Percentiles rank a stretch among this genome's conserved stretches.
Evolutionary conservation across 1,140 invertebrate species (phyloP).

Genomic region (Parapsyche elsis): DNA sequence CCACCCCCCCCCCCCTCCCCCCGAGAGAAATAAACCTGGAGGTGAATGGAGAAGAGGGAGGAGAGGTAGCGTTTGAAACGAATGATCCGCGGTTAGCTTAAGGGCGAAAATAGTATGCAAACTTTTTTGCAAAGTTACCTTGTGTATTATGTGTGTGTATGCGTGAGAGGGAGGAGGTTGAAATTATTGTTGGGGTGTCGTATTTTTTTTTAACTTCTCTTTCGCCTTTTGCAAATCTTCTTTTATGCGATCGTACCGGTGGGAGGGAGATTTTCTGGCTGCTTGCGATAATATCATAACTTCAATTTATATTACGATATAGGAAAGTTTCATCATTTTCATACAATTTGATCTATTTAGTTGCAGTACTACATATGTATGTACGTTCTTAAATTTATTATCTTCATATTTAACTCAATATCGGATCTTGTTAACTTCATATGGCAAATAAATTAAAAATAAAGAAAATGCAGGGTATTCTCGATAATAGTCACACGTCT

Average conservation of each 20-base stretch:
- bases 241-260: conserved; percentile 41
- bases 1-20: too few relatives aligned
- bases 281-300: conserved; percentile 19
- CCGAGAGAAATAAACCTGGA: conserved; percentile 13
- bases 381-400: too few relatives aligned
- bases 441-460: too few relatives aligned
- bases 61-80: conserved; percentile 13
- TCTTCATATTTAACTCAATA: too few relatives aligned
- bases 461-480: too few relatives aligned
- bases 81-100: conserved; percentile 53
- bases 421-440: too few relatives aligned
- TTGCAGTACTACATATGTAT: too few relatives aligned
- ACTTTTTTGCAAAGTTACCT: conserved; percentile 49
- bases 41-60: neutral
- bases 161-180: conserved; percentile 38
- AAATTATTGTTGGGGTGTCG: conserved; percentile 52
- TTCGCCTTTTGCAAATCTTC: conserved; percentile 49
- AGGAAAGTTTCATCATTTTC: too few relatives aligned
- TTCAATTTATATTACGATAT: neutral
- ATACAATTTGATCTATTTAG: too few relatives aligned
- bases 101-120: conserved; percentile 52
- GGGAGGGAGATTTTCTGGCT: conserved; percentile 40
- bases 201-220: conserved; percentile 20
- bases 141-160: conserved; percentile 2
- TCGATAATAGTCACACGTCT: too few relatives aligned